Base-by-base conservation (phyloP, 30 jellyfish, hydroid and myxozoan genomes). In the Mastigias papua region DNA sequence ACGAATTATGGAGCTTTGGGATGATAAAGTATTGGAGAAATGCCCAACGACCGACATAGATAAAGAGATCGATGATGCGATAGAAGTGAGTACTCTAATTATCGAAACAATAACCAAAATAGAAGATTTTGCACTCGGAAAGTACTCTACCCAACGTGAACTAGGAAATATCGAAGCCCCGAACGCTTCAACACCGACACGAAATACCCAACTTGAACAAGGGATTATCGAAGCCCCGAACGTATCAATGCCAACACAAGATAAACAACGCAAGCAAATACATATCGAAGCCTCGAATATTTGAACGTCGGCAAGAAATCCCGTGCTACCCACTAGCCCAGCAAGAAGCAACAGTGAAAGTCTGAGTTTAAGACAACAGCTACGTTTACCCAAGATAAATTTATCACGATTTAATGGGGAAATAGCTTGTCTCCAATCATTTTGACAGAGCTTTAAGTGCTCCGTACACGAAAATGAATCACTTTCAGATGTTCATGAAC, bases 391-490 rank as follows among this genome's bases (percentile, higher is more conserved):
- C 76, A 34, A 42, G 68, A 80, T n/a, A n/a, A n/a, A n/a, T n/a
- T n/a, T n/a, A n/a, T n/a, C n/a, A n/a, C n/a, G n/a, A n/a, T n/a
- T n/a, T 81, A 31, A 76, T 25, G 95, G 94, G 61, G 73, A 67
- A 27, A 34, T 91, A 4, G 62, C 80, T 30, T 27, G 69, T n/a
- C 81, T 84, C 60, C 23, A 68, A 16, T 19, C 84, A 27, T 89
- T 89, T 34, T 35, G 74, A 22, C 96, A 89, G 32, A 80, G 85
- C 27, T 89, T 89, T 49, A 49, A 71, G 48, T 80, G 94, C 1
- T 76, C 95, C 51, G 61, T 89, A 0, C 66, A 82, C 50, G 69
- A 48, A 22, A 90, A 90, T 31, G 91, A 81, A 15, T 69, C 60
- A 20, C 10, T 73, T 10, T 23, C 87, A 7, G 90, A 49, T 23